phyloP scores from a whole-genome alignment of 2,888 invertebrate genomes.

The Cynaeus angustus region DNA sequence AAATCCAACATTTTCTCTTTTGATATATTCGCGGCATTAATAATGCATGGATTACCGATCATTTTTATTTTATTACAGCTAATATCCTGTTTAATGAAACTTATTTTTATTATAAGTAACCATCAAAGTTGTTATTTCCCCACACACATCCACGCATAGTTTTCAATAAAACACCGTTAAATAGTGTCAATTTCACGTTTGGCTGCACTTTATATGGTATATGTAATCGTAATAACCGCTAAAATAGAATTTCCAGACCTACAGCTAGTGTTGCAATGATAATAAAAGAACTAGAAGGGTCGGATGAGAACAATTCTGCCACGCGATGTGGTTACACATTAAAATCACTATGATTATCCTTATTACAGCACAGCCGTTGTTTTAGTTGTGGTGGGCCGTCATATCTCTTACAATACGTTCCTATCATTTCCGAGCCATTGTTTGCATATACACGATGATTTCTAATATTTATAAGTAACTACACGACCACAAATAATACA shows the following conservation, averaged over 20 bases:
- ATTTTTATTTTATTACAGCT: background rate
- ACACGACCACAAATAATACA: constrained; percentile 40
- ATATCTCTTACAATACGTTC: constrained; percentile 25
- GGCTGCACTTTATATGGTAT: background rate
- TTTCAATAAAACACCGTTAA: constrained; percentile 2
- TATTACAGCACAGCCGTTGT: constrained; percentile 31
- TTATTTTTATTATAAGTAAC: background rate
- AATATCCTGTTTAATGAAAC: background rate
- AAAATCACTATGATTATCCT: constrained; percentile 42
- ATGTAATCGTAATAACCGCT: constrained; percentile 1
- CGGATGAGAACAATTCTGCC: constrained; percentile 28
- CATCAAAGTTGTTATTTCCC: background rate
- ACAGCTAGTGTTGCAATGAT: constrained; percentile 17
- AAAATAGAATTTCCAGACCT: background rate
- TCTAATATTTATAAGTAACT: constrained; percentile 42
- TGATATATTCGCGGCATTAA: too few relatives aligned
- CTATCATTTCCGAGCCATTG: constrained; percentile 42
- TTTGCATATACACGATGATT: constrained; percentile 44
- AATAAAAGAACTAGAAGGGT: constrained; percentile 9
- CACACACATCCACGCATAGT: background rate
- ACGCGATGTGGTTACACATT: constrained; percentile 43
- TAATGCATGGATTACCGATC: too few relatives aligned
- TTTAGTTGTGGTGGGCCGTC: constrained; percentile 39
- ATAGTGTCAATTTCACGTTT: background rate
- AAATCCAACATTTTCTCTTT: background rate